Conservation (phyloP, 2,797 vertebrate genomes). For the Picus viridis region DNA sequence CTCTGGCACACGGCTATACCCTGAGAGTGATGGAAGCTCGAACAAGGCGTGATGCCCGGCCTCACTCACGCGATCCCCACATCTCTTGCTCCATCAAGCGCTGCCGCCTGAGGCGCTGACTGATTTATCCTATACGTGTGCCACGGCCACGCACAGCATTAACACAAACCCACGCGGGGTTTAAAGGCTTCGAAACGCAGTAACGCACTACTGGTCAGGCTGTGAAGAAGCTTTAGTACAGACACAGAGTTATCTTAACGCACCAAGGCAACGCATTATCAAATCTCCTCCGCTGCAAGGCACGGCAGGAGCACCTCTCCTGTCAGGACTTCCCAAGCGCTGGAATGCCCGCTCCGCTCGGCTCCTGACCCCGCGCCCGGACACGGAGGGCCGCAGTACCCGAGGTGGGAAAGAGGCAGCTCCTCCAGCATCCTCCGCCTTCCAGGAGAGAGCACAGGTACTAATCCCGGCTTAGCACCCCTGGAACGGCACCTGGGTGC, state of each 20-base stretch:
- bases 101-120: background rate
- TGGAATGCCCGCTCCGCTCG: background rate
- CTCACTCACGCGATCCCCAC: rapidly evolving
- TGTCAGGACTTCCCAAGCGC: background rate
- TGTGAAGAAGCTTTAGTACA: rapidly evolving
- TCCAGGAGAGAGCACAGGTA: background rate
- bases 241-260: background rate
- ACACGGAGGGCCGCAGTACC: background rate
- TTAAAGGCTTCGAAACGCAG: rapidly evolving
- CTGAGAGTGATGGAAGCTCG: background rate
- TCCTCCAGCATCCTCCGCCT: background rate
- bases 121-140: rapidly evolving
- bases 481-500: rapidly evolving
- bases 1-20: rapidly evolving
- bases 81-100: background rate
- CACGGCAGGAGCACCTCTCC: background rate
- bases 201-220: rapidly evolving
- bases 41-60: rapidly evolving
- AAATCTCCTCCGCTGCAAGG: background rate
- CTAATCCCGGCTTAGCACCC: background rate
- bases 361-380: background rate
- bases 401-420: rapidly evolving
- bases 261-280: background rate
- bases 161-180: background rate
- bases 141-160: rapidly evolving